Evolutionary conservation across 2,113 vertebrate genomes (phyloP).

Genomic region (Prolemur simus): DNA sequence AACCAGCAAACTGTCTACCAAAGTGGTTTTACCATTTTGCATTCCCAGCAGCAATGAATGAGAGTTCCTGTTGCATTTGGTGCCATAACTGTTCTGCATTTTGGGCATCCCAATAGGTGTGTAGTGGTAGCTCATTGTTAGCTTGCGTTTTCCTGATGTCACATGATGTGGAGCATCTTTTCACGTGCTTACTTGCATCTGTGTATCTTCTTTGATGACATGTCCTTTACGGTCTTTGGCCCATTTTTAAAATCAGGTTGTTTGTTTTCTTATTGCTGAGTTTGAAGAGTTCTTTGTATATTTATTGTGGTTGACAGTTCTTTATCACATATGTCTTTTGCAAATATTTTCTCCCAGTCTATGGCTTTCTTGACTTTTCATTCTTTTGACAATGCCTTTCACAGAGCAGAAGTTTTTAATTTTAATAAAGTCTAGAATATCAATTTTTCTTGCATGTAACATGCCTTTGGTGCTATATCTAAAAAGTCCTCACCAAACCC

Average conservation of each 20-base stretch:
- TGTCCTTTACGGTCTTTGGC: no score
- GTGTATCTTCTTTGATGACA: no score
- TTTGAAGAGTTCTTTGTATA: background rate
- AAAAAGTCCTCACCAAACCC: background rate
- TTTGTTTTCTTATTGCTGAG: background rate
- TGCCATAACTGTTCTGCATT: no score
- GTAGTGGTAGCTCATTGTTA: no score
- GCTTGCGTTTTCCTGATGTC: no score
- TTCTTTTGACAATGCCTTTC: background rate
- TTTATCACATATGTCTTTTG: background rate
- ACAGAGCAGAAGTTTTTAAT: background rate
- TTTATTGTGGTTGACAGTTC: background rate
- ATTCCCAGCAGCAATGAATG: background rate
- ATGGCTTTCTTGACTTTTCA: no score
- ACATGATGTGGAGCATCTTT: no score
- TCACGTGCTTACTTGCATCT: no score
- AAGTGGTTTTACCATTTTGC: no score
- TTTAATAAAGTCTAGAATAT: background rate
- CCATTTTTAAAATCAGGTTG: background rate
- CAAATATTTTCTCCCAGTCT: background rate
- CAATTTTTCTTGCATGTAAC: background rate
- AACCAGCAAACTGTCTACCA: no score
- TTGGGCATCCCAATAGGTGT: no score
- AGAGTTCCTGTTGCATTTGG: background rate
- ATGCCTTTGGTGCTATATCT: background rate